Conservation (phyloP, 1,140 invertebrate genomes). For the Ceratina calcarata region DNA sequence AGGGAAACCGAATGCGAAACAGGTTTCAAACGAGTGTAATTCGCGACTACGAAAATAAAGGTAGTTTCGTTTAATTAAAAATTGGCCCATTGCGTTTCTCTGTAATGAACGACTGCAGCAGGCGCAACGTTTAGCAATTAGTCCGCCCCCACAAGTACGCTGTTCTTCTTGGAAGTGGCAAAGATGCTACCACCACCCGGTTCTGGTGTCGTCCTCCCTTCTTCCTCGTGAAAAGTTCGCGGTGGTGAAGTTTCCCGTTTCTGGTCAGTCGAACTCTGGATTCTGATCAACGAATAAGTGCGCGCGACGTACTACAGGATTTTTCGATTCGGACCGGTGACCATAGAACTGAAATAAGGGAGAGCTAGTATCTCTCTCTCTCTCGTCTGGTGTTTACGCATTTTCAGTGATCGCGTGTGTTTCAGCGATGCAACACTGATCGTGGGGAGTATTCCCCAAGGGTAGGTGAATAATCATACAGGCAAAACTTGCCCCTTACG, state of each 20-base stretch:
- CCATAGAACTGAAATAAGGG: no score
- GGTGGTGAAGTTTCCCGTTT: constrained; percentile 49
- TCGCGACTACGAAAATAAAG: background rate
- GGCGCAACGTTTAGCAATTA: constrained; percentile 56
- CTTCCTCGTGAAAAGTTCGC: constrained; percentile 44
- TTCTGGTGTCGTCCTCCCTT: constrained; percentile 52
- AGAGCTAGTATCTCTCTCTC: background rate
- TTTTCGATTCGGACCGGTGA: no score
- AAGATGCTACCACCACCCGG: constrained; percentile 61
- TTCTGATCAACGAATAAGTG: constrained; percentile 70
- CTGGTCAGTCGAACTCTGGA: constrained; percentile 67
- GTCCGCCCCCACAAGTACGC: constrained; percentile 38
- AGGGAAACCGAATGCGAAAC: constrained; percentile 34
- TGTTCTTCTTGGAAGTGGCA: constrained; percentile 63
- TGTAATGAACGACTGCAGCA: constrained; percentile 2
- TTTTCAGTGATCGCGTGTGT: constrained; percentile 8
- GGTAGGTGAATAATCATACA: constrained; percentile 37
- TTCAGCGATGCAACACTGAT: constrained; percentile 39
- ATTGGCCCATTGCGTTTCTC: constrained; percentile 15
- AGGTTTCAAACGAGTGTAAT: background rate
- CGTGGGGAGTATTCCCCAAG: constrained; percentile 28
- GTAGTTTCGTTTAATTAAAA: constrained; percentile 11
- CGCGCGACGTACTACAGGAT: constrained; percentile 16
- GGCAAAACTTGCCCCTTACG: background rate
- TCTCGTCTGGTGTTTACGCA: background rate